Conservation (phyloP, 2,888 invertebrate species). For the Ochropleura leucogaster region DNA sequence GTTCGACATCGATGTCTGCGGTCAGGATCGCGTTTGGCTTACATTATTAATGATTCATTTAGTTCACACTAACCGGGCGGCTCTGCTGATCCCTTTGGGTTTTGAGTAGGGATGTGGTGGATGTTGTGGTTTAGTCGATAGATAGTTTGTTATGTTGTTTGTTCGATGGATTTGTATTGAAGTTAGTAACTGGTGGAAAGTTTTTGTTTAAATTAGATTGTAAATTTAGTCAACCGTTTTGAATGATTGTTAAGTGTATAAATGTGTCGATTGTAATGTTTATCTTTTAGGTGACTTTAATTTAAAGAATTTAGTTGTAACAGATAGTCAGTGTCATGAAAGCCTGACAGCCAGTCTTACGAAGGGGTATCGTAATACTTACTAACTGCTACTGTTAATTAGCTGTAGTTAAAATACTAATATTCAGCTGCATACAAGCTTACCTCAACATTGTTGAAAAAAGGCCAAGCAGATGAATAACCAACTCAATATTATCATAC, state of each 20-base stretch:
- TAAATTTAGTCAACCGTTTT: not conserved
- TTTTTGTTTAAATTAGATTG: not conserved
- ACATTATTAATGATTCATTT: conserved; percentile 91
- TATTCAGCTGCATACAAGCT: too few relatives aligned
- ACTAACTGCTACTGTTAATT: too few relatives aligned
- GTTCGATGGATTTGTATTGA: not conserved
- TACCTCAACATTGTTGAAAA: too few relatives aligned
- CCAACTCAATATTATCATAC: too few relatives aligned
- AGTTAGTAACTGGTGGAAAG: not conserved
- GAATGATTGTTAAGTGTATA: not conserved
- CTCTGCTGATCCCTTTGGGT: conserved; percentile 86
- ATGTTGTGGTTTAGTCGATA: conserved; percentile 55
- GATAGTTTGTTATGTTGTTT: conserved; percentile 20
- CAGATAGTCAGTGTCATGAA: too few relatives aligned
- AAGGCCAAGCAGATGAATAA: too few relatives aligned
- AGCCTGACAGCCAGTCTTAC: too few relatives aligned
- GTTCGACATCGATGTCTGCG: conserved; percentile 83
- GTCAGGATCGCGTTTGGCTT: conserved; percentile 83
- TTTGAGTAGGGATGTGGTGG: conserved; percentile 73
- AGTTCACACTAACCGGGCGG: conserved; percentile 89
- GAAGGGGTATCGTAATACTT: too few relatives aligned
- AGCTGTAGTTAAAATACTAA: too few relatives aligned
- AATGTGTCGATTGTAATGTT: not conserved
- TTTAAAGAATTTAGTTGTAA: not conserved
- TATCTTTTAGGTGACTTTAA: not conserved